These are phyloP conservation scores for Lontra canadensis DNA, from an alignment of 2,113 vertebrate genomes.

Conservation along the genomic window DNA sequence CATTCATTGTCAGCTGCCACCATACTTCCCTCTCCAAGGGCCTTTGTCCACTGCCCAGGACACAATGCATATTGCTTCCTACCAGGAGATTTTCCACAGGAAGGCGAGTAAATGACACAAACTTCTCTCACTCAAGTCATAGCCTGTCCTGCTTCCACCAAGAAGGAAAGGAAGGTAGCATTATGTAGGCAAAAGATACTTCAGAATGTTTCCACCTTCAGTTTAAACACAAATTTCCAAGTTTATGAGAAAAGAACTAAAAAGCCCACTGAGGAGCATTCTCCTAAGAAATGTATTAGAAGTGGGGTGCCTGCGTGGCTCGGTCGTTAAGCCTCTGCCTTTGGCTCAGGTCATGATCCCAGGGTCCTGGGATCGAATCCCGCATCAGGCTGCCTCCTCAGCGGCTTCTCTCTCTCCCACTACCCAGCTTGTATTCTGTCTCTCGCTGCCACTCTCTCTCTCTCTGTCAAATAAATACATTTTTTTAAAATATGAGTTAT, in stretches of 20 bases:
- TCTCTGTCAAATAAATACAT: too few species aligned
- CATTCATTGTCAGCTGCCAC: background rate
- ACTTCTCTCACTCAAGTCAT: background rate
- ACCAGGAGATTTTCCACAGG: background rate
- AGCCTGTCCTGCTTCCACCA: background rate
- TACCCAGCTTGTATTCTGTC: too few species aligned
- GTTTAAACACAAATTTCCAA: background rate
- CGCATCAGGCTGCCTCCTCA: too few species aligned
- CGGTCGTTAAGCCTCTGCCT: too few species aligned
- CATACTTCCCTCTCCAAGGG: background rate
- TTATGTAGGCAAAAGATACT: background rate
- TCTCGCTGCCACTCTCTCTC: too few species aligned
- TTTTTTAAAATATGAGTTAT: background rate
- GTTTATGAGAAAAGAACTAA: background rate
- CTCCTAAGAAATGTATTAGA: background rate
- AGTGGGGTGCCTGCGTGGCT: too few species aligned
- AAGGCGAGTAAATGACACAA: background rate
- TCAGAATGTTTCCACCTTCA: background rate
- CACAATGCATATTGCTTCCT: background rate
- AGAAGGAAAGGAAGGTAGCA: background rate
- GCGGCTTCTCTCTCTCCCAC: too few species aligned
- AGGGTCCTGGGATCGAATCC: too few species aligned
- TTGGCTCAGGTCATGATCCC: too few species aligned
- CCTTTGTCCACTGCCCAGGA: background rate
- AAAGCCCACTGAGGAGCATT: background rate